Evolutionary conservation across 1,140 invertebrate genomes (phyloP), one percentile per base, ranked within the genome.

Genomic region (Saccostrea glomerata): DNA sequence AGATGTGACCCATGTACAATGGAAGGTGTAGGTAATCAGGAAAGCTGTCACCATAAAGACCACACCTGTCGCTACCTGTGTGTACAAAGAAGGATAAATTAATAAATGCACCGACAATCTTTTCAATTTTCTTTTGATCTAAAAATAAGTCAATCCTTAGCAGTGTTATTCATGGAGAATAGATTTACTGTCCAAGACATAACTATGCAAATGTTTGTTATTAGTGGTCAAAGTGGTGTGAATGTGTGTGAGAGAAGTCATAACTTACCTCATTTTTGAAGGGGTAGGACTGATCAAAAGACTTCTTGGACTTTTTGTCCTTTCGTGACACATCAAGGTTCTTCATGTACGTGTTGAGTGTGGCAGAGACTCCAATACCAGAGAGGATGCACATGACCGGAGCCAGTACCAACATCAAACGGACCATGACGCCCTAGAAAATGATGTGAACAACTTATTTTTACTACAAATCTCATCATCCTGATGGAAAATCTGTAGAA

Each of bases 1-100:
- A 9, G 98, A 98, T n/a, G 98, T 99, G 1, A 99, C 98, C 98
- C 98, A 99, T n/a, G 98, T 99, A 95, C 98, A 99, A 94, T 99
- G 99, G 93, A 98, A 96, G 82, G 98, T 98, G 95, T 99, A 99
- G 23, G 97, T 98, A 36, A 98, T 96, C 55, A 99, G 96, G 93
- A 99, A 96, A 54, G 97, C 95, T 55, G 97, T 97, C 94, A 99
- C 97, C 87, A 99, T 96, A 20, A 96, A 95, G 30, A 99, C 97
- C 95, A 99, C 99, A 73, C 97, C 95, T 56, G 97, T 97, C 9
- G 98, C 98, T 91, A 98, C 97, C 97, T 97, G 95, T 56, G 86
- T 25, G 36, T 83, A 63, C 86, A 40, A 77, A 56, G 63, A 63
- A 15, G n/a, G n/a, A 47, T 5, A 47, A 55, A 83, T n/a, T 84